Conservation (phyloP, 2,113 vertebrate species). For the Addax nasomaculatus region DNA sequence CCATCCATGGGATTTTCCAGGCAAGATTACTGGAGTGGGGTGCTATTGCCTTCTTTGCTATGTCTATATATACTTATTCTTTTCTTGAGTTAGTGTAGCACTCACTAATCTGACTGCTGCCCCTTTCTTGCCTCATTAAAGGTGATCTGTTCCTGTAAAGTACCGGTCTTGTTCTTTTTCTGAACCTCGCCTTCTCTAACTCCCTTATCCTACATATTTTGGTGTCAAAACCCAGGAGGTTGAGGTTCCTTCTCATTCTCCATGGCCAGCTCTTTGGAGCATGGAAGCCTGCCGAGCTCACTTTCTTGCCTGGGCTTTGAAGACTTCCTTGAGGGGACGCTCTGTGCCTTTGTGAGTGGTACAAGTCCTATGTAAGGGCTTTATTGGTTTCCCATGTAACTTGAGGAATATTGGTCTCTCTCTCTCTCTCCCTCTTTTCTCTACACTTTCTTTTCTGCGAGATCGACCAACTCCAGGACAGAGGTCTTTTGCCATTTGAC, state of each 20-base stretch:
- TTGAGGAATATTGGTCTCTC: neutral
- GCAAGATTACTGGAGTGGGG: too few relatives aligned
- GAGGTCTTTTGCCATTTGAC: neutral
- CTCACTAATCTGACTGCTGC: neutral
- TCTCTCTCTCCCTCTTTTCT: neutral
- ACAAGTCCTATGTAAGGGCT: neutral
- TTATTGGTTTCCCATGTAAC: neutral
- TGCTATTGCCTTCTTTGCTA: neutral
- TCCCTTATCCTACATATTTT: neutral
- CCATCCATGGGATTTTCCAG: too few relatives aligned
- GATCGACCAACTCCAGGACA: neutral
- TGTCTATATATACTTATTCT: neutral
- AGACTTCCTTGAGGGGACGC: neutral
- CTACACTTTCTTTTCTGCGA: neutral
- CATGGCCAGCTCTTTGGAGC: neutral
- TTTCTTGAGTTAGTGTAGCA: neutral
- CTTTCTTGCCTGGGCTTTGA: neutral
- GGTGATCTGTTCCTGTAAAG: neutral
- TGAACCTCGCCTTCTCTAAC: neutral
- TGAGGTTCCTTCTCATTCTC: neutral
- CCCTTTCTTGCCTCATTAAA: neutral
- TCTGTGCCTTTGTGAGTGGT: neutral
- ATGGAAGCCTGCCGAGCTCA: neutral
- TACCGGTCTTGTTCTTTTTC: neutral
- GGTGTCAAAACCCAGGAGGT: neutral